Evolutionary conservation across 2,113 vertebrate genomes (phyloP), one percentile per base, ranked within the genome.

Genomic region (Trichechus manatus): DNA sequence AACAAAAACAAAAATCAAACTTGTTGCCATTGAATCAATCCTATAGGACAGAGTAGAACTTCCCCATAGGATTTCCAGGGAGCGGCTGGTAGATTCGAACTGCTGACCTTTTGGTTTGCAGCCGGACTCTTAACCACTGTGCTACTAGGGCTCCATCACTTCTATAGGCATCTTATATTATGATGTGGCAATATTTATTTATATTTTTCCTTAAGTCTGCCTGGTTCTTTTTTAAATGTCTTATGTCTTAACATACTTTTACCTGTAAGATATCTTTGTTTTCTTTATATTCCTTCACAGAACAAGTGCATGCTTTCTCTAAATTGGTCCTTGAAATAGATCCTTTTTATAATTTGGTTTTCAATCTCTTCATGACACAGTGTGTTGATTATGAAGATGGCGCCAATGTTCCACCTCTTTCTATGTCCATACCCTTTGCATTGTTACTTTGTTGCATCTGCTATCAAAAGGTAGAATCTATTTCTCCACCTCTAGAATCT

Each of bases 161-260:
- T 92, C 44, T 23, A 13, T 3, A 92, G 42, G 23, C 11, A 27
- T 66, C 23, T 50, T 92, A 86, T 81, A 78, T 72, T 72, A 22
- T 3, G 22, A 6, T 7, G 5, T 63, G 1, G 44, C 5, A 19
- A 68, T 14, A 61, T 33, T 23, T n/a, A 66, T 4, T 14, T 56
- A 42, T 36, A 59, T 47, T 84, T 92, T 53, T 63, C 17, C 63
- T 78, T 68, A 78, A 27, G n/a, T 84, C 42, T 42, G 3, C 9
- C 20, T 92, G 44, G 6, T 64, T 42, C 50, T 82, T 68, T 68
- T 44, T 13, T 3, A 63, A 70, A 39, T 84, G 33, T 68, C 66
- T 63, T 68, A 19, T 33, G 27, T 94, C 81, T 75, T 88, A 47
- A 15, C 59, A 39, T 20, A 36, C 68, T 44, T 95, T 96, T 53